Evolutionary conservation across 35 echinoderm and acorn worm genomes (phyloP).

Genomic region (Antedon bifida): DNA sequence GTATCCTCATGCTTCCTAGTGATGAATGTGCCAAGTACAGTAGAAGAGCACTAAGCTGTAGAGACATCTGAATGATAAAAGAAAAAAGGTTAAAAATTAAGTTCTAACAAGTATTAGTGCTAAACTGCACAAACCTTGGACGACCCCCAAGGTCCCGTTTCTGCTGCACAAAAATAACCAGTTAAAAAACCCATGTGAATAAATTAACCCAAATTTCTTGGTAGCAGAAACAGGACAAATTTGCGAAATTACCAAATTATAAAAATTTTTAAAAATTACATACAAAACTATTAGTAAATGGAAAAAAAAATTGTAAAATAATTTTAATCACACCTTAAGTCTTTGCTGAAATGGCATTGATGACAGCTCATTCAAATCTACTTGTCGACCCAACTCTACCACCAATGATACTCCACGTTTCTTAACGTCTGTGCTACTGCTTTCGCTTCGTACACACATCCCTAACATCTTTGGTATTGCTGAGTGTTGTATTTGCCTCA

Average conservation of each 20-base stretch:
- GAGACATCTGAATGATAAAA: conserved; percentile 23
- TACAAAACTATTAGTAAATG: too few relatives aligned
- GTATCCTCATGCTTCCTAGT: conserved; percentile 65
- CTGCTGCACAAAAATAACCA: background rate
- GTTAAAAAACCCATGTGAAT: background rate
- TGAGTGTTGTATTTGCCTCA: conserved; percentile 52
- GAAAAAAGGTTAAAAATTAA: background rate
- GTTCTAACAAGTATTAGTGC: too few relatives aligned
- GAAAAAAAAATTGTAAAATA: background rate
- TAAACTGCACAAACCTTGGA: background rate
- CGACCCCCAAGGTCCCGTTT: background rate
- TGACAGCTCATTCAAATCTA: conserved; percentile 48
- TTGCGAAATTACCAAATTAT: too few relatives aligned
- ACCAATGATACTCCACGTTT: conserved; percentile 76
- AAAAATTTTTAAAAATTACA: too few relatives aligned
- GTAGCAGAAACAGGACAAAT: too few relatives aligned
- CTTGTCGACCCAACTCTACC: conserved; percentile 65
- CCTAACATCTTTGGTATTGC: conserved; percentile 62
- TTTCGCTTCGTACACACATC: conserved; percentile 82
- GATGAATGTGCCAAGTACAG: conserved; percentile 58
- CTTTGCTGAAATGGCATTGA: conserved; percentile 27
- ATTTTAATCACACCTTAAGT: conserved; percentile 38
- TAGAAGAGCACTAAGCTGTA: conserved; percentile 37
- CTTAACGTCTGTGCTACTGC: conserved; percentile 51
- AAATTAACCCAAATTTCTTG: too few relatives aligned